Conservation (phyloP, 2,113 vertebrate species). For the Cairina moschata region DNA sequence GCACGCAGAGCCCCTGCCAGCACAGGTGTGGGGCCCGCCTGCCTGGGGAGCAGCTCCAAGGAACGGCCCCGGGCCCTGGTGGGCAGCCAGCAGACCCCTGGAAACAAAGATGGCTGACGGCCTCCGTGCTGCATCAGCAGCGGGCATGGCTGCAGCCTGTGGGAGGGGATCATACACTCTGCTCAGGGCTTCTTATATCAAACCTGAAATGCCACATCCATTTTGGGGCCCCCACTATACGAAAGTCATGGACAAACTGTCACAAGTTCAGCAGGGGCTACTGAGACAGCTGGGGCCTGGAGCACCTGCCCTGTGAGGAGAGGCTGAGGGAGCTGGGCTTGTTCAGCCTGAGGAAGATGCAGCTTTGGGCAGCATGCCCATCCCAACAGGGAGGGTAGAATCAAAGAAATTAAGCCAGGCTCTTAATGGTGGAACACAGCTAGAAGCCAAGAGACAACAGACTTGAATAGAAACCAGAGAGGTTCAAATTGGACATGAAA, state of each 20-base stretch:
- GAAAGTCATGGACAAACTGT: neutral
- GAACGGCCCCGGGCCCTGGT: neutral
- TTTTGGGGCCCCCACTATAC: neutral
- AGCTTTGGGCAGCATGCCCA: neutral
- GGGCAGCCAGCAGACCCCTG: neutral
- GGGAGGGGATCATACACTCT: too few species aligned
- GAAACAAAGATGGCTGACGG: neutral
- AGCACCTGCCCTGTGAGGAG: neutral
- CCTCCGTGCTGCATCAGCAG: fast-evolving
- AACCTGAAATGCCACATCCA: neutral
- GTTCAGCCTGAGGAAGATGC: neutral
- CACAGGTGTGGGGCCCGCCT: neutral
- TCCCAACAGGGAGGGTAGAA: neutral
- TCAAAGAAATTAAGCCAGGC: neutral
- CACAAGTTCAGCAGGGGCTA: neutral
- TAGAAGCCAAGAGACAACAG: neutral
- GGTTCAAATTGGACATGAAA: neutral
- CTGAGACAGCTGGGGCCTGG: too few species aligned
- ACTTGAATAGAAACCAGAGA: neutral
- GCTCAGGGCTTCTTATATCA: neutral
- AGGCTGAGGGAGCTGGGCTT: neutral
- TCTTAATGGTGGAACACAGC: neutral
- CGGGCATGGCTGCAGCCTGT: fast-evolving
- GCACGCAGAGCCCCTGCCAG: neutral
- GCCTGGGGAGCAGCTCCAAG: neutral